Evolutionary conservation across 2,888 invertebrate genomes (phyloP), one percentile per base, ranked within the genome.

Genomic region (Sesia bembeciformis): DNA sequence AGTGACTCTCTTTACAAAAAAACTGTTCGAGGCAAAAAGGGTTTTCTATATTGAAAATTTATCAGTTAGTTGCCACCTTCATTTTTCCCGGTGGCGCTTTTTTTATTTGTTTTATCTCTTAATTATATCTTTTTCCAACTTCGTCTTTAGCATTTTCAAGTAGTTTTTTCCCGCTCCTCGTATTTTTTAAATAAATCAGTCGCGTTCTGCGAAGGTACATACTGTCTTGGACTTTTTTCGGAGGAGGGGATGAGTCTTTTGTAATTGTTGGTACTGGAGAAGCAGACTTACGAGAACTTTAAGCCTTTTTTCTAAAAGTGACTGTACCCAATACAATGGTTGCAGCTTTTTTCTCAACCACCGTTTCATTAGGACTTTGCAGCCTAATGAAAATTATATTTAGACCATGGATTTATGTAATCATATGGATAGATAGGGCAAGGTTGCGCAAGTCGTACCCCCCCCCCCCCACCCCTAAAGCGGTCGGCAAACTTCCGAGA

Each of bases 311-410:
- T 57, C 69, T 78, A 39, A 71, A 78, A 0, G 60, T 51, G 4
- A 76, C 53, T 0, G 70, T 60, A 0, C 64, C 67, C 3, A 59
- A 64, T 4, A 66, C 23, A 23, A 23, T 42, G 0, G 56, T 56
- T 3, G 58, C 52, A 40, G 64, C 65, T 0, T 51, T 56, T 40
- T 63, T 55, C 0, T 54, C 46, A 3, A 62, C 56, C 4, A 23
- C 23, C 23, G 23, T 23, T 23, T 23, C 23, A 23, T 60, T 56
- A 6, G 62, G 59, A 38, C 62, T 58, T 6, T 65, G 60, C 0
- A 79, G 53, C 79, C 79, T 78, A 4, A 59, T 61, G 2, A 64
- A 72, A 0, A 79, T 78, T 56, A 76, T 78, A 76, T 72, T 23
- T 23, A 23, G 23, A 23, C 23, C 23, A 23, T 23, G 23, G 23